A percentile compares a stretch with the other conserved stretches of the same genome.
phyloP scores from a whole-genome alignment of 2,113 vertebrate genomes.

The Corydoras maculifer region DNA sequence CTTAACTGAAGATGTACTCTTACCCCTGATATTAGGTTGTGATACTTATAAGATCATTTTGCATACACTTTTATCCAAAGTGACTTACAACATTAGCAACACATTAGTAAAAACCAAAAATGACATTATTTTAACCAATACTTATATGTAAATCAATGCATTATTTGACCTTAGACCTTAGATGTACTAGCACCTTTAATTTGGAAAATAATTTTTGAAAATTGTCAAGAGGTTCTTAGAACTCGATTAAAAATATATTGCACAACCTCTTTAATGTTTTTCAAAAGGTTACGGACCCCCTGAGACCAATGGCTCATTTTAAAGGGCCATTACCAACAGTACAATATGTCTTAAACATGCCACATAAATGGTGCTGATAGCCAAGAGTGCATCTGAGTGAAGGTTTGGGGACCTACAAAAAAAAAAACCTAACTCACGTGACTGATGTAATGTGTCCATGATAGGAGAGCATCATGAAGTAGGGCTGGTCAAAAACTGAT shows the following conservation, averaged over 20 bases:
- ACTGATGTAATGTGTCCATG: neutral
- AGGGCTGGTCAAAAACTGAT: no score
- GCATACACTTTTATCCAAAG: neutral
- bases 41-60: no score
- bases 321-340: slow-evolving; percentile 15
- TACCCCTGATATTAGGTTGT: no score
- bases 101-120: neutral
- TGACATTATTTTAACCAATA: neutral
- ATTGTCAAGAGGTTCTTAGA: neutral
- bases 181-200: neutral
- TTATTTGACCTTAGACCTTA: neutral
- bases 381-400: neutral
- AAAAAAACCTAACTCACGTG: neutral
- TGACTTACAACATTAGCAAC: neutral
- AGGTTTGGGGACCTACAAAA: neutral
- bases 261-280: slow-evolving; percentile 18
- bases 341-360: neutral
- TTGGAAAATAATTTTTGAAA: neutral
- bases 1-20: no score
- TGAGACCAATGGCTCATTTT: slow-evolving; percentile 3
- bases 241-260: slow-evolving; percentile 2
- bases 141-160: neutral
- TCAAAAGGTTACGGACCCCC: slow-evolving; percentile 6
- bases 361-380: neutral
- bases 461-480: neutral